phyloP scores from a whole-genome alignment of 2,888 invertebrate genomes.

The Automeris io region DNA sequence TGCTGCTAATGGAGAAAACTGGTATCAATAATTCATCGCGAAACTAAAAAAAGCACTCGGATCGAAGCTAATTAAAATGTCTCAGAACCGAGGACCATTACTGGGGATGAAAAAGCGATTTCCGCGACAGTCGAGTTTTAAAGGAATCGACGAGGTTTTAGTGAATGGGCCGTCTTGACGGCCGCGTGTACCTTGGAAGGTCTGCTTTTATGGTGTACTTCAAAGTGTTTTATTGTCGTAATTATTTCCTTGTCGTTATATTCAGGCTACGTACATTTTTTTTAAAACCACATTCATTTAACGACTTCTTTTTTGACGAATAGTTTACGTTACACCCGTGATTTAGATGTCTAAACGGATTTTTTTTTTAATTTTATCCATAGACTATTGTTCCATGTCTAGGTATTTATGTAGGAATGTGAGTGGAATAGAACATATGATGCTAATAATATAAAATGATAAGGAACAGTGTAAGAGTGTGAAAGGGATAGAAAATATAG shows the following conservation, averaged over 20 bases:
- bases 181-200: conserved; percentile 51
- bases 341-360: too few relatives aligned
- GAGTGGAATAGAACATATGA: too few relatives aligned
- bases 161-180: conserved; percentile 37
- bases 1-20: neutral
- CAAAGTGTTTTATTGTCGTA: conserved; percentile 44
- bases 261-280: neutral
- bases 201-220: conserved; percentile 46
- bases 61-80: conserved; percentile 70
- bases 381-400: too few relatives aligned
- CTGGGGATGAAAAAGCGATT: conserved; percentile 72
- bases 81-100: conserved; percentile 61
- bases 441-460: too few relatives aligned
- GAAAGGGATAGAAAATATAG: too few relatives aligned
- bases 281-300: neutral
- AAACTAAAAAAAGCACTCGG: conserved; percentile 54
- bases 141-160: conserved; percentile 60
- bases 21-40: conserved; percentile 53
- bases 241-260: neutral
- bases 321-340: too few relatives aligned
- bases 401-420: too few relatives aligned
- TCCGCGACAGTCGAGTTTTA: conserved; percentile 58
- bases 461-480: too few relatives aligned
- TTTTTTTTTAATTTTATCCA: too few relatives aligned
- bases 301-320: too few relatives aligned